Evolutionary conservation across 35 echinoderm and acorn worm species (phyloP).

Genomic region (Patiria miniata): DNA sequence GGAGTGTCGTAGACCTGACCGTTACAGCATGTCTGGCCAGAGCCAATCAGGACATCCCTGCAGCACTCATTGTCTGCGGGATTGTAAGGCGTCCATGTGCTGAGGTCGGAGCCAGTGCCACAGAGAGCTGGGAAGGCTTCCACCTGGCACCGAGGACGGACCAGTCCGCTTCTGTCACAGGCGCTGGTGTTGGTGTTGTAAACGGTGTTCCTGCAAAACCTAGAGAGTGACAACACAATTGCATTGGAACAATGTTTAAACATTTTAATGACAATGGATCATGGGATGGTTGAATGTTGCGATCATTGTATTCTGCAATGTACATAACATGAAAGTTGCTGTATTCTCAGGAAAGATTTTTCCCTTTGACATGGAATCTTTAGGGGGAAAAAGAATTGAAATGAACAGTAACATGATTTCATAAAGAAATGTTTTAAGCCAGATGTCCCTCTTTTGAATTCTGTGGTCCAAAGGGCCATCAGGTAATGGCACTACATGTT

Average conservation of each 20-base stretch:
- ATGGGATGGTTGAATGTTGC: neutral
- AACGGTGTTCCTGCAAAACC: conserved; percentile 7
- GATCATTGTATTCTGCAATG: neutral
- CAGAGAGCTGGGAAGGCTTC: conserved; percentile 10
- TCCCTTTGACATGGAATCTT: no score
- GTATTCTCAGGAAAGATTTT: no score
- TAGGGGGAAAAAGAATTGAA: no score
- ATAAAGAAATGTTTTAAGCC: no score
- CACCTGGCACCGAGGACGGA: neutral
- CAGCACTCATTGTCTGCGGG: conserved; percentile 36
- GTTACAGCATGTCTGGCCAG: conserved; percentile 52
- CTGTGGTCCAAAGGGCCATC: no score
- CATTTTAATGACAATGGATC: neutral
- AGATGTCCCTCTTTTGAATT: no score
- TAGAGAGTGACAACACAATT: no score
- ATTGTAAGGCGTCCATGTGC: conserved; percentile 23
- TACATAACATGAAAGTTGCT: no score
- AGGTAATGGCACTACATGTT: no score
- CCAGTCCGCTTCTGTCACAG: conserved; percentile 13
- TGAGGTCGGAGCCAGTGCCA: conserved; percentile 13
- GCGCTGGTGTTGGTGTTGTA: conserved; percentile 22
- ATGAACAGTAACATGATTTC: no score
- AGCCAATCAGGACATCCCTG: conserved; percentile 26
- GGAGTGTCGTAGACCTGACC: conserved; percentile 22
- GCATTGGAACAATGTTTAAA: neutral